phyloP scores from a whole-genome alignment of 1,140 invertebrate species.

The Aphelinus atriplicis region DNA sequence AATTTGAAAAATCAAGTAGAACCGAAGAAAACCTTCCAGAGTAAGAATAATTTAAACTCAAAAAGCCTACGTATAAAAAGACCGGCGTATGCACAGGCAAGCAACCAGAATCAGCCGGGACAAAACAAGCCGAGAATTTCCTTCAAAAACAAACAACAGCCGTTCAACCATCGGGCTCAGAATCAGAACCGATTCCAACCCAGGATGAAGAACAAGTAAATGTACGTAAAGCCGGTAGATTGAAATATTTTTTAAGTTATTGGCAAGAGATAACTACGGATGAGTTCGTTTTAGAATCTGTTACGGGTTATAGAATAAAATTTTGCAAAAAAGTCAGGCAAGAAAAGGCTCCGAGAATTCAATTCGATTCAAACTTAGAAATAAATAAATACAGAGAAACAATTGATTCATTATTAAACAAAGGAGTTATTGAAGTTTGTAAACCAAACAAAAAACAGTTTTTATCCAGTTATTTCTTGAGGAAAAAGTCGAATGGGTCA shows the following conservation, averaged over 20 bases:
- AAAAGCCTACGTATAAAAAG: constrained; percentile 14
- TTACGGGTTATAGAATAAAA: constrained; percentile 40
- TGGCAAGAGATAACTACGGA: constrained; percentile 40
- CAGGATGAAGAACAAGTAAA: constrained; percentile 22
- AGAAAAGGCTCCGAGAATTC: neutral
- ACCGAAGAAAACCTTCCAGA: neutral
- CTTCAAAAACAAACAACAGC: constrained; percentile 6
- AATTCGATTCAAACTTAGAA: neutral
- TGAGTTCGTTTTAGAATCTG: constrained; percentile 38
- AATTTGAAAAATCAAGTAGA: constrained; percentile 31
- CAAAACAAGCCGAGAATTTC: neutral
- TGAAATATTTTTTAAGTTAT: constrained; percentile 36
- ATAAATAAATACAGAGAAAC: neutral
- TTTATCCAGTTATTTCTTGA: constrained; percentile 34
- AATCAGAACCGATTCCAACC: constrained; percentile 8
- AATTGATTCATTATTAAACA: constrained; percentile 18
- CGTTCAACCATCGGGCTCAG: neutral
- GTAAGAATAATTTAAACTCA: constrained; percentile 37
- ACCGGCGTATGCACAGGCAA: neutral
- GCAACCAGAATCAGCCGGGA: neutral
- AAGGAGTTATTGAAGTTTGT: constrained; percentile 33
- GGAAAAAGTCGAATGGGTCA: constrained; percentile 25
- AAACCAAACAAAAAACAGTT: constrained; percentile 18
- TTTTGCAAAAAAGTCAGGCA: constrained; percentile 22
- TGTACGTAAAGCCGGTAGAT: no score